Conservation (phyloP, 2,797 vertebrate genomes). For the Hephaestus fuliginosus region DNA sequence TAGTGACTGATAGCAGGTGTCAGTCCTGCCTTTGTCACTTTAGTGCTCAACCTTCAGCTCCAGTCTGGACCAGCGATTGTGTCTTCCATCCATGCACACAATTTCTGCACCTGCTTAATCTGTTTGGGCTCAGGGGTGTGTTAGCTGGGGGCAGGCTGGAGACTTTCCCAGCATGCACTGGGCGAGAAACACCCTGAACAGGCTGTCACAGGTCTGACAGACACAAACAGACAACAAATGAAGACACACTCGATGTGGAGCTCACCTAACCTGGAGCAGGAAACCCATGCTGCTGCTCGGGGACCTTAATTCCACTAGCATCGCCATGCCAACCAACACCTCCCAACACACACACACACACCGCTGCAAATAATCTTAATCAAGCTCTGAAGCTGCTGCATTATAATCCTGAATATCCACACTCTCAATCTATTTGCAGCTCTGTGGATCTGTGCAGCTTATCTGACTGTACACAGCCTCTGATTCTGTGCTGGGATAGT, state of each 20-base stretch:
- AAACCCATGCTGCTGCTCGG: too few relatives aligned
- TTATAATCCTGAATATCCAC: constrained; percentile 27
- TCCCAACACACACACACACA: too few relatives aligned
- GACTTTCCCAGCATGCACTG: constrained; percentile 10
- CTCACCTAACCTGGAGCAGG: background rate
- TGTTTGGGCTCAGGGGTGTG: background rate
- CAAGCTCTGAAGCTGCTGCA: constrained; percentile 5
- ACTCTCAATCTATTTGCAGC: too few relatives aligned
- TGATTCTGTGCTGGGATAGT: constrained; percentile 28
- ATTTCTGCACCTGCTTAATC: background rate
- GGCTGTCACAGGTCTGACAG: background rate
- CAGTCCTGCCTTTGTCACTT: too few relatives aligned
- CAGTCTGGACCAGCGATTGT: background rate
- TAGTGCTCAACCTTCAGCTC: background rate
- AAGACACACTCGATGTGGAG: background rate
- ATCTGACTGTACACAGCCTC: constrained; percentile 17
- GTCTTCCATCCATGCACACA: background rate
- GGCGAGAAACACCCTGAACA: background rate
- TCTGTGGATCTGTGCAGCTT: constrained; percentile 24
- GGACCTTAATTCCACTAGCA: too few relatives aligned
- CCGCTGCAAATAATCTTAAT: constrained; percentile 19
- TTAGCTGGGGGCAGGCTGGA: too few relatives aligned
- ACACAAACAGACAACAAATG: background rate
- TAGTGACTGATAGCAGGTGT: too few relatives aligned
- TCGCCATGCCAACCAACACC: too few relatives aligned